Percentiles rank a stretch among this genome's conserved stretches.
phyloP scores from a whole-genome alignment of 2,113 vertebrate genomes.

The Caracal caracal region DNA sequence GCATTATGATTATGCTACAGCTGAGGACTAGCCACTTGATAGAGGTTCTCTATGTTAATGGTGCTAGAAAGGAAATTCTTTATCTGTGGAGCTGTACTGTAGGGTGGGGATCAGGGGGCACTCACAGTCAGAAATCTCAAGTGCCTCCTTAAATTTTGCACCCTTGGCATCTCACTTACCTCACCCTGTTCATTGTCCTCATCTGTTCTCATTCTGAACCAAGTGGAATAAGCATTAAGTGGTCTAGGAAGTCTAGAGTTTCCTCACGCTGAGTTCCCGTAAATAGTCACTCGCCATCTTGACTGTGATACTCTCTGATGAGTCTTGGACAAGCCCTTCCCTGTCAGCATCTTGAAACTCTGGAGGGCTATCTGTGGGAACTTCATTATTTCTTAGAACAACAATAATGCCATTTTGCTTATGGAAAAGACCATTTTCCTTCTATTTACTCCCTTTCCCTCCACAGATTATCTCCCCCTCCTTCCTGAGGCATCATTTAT shows the following conservation, averaged over 20 bases:
- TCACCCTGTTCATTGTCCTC: not conserved
- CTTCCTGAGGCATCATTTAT: not conserved
- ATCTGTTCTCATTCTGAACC: not conserved
- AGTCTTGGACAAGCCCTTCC: not conserved
- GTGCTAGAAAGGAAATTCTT: not conserved
- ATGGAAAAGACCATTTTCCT: not conserved
- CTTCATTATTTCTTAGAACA: not conserved
- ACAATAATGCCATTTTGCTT: not conserved
- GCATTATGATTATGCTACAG: constrained; percentile 23
- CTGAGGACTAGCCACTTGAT: constrained; percentile 37
- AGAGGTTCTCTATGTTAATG: not conserved
- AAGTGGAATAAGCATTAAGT: not conserved
- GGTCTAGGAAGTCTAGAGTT: constrained; percentile 12
- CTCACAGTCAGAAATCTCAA: not conserved
- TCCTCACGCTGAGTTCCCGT: not conserved
- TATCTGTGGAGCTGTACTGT: not conserved
- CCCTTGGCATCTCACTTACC: not conserved
- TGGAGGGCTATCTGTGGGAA: not conserved
- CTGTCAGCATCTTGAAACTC: not conserved
- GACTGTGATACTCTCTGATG: not conserved
- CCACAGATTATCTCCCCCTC: not conserved
- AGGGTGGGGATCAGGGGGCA: not conserved
- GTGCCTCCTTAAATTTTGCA: not conserved
- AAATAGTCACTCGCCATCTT: not conserved
- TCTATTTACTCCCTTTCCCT: not conserved